phyloP scores from a whole-genome alignment of 2,888 invertebrate species.

The Cordylochernes scorpioides region DNA sequence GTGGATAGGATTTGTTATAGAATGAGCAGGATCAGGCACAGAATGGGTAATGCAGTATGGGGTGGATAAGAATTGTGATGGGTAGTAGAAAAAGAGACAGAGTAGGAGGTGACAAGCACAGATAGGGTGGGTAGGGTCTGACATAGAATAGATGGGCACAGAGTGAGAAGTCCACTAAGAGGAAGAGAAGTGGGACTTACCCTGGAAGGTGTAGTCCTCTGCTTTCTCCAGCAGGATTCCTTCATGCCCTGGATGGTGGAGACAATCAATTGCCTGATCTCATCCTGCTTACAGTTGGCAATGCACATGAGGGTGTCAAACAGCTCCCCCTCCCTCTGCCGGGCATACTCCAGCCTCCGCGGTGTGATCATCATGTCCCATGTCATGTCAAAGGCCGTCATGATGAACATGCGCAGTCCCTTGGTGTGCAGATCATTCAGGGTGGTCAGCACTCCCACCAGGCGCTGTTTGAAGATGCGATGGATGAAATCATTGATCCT shows the following conservation, averaged over 20 bases:
- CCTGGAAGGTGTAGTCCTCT: constrained; percentile 25
- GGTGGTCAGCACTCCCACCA: constrained; percentile 29
- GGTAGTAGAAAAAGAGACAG: too few species aligned
- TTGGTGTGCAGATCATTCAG: constrained; percentile 35
- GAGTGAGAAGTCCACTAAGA: too few species aligned
- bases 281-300: constrained; percentile 47
- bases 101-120: too few species aligned
- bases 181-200: too few species aligned
- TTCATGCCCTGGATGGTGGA: constrained; percentile 41
- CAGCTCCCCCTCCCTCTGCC: constrained; percentile 48
- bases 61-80: too few species aligned
- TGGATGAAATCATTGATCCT: too few species aligned
- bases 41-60: too few species aligned
- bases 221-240: constrained; percentile 26
- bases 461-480: too few species aligned
- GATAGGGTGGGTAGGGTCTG: too few species aligned
- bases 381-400: constrained; percentile 64
- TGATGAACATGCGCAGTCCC: constrained; percentile 45
- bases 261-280: constrained; percentile 43
- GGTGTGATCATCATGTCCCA: constrained; percentile 65
- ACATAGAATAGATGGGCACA: too few species aligned
- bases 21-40: too few species aligned
- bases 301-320: constrained; percentile 39
- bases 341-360: constrained; percentile 47
- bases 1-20: too few species aligned